A percentile compares a stretch with the other conserved stretches of the same genome.
These are phyloP conservation scores for Charina bottae DNA, from an alignment of 2,113 vertebrate species.

Conservation along the genomic window DNA sequence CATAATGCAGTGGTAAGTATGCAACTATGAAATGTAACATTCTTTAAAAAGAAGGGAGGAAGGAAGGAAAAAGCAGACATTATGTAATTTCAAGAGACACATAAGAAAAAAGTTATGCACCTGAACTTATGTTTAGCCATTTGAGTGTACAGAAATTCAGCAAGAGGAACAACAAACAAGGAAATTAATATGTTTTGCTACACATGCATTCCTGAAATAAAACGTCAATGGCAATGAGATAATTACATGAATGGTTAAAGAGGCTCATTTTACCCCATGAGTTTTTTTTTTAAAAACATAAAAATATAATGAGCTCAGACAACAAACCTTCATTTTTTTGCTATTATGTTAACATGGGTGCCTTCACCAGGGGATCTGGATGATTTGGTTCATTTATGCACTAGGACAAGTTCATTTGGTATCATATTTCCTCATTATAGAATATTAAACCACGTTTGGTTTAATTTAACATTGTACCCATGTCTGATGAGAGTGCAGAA, in stretches of 20 bases:
- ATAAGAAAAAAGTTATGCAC: constrained; percentile 10
- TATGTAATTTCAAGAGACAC: constrained; percentile 31
- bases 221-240: neutral
- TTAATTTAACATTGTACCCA: neutral
- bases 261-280: neutral
- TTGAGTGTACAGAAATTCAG: constrained; percentile 14
- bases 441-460: neutral
- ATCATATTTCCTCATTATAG: neutral
- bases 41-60: neutral
- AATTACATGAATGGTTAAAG: neutral
- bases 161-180: neutral
- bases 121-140: constrained; percentile 11
- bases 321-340: neutral
- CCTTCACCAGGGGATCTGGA: neutral
- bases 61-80: constrained; percentile 1
- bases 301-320: neutral
- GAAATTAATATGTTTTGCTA: constrained; percentile 16
- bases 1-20: constrained; percentile 48
- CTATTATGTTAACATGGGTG: neutral
- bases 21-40: constrained; percentile 45
- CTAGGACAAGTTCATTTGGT: neutral
- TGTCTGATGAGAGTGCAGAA: neutral
- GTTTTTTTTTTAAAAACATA: neutral
- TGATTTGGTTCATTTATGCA: neutral
- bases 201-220: neutral